Percentiles rank a stretch among this genome's conserved stretches.
Conservation (phyloP, 2,797 vertebrate genomes). For the Podarcis lilfordi region DNA sequence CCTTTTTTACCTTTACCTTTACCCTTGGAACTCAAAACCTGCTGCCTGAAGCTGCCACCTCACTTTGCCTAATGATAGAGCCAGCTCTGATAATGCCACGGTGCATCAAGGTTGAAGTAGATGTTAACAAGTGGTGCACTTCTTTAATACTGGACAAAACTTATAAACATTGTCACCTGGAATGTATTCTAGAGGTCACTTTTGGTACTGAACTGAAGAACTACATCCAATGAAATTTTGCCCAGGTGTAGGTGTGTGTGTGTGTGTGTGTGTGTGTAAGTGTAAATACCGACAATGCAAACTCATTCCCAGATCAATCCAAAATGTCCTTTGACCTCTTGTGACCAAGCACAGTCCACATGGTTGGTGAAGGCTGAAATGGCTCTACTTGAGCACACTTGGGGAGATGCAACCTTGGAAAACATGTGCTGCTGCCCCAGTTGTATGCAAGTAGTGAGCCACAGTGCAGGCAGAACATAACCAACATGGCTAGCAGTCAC, state of each 20-base stretch:
- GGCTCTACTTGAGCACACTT: neutral
- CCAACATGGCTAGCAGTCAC: too few relatives aligned
- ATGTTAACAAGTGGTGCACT: conserved; percentile 51
- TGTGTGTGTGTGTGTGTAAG: too few relatives aligned
- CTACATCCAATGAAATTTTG: neutral
- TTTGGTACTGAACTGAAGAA: neutral
- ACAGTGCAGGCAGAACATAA: too few relatives aligned
- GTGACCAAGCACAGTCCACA: neutral
- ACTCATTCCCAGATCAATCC: neutral
- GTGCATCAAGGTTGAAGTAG: neutral
- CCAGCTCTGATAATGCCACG: neutral
- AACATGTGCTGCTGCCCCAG: neutral
- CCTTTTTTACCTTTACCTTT: too few relatives aligned
- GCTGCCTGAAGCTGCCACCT: too few relatives aligned
- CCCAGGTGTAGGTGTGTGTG: too few relatives aligned
- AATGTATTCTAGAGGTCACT: neutral
- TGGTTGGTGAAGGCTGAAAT: neutral
- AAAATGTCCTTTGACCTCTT: neutral
- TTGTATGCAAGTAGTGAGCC: neutral
- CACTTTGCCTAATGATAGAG: too few relatives aligned
- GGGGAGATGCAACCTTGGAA: neutral
- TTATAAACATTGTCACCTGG: neutral
- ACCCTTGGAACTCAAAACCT: too few relatives aligned
- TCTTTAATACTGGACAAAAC: neutral
- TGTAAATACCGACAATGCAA: neutral